phyloP scores from a whole-genome alignment of 37 sponge, comb jelly and placozoan species.

The Amphimedon queenslandica region DNA sequence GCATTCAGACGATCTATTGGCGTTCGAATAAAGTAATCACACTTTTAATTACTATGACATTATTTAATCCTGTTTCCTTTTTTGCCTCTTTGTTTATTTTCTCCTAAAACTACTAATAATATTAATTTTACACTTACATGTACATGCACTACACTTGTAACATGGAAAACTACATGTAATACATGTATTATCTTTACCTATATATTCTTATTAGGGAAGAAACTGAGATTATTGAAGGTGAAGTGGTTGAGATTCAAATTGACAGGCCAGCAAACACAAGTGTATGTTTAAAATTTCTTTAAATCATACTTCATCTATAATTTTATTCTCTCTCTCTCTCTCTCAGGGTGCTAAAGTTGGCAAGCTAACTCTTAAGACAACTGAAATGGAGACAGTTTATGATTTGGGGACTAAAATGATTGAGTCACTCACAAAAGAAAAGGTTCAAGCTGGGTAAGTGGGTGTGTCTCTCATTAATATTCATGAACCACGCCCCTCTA shows the following conservation, averaged over 20 bases:
- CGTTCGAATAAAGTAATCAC: constrained; percentile 87
- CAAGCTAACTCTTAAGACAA: constrained; percentile 95
- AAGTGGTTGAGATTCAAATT: constrained; percentile 95
- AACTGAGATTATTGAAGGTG: constrained; percentile 98
- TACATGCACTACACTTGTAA: neutral
- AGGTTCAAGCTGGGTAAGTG: constrained; percentile 89
- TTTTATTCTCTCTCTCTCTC: neutral
- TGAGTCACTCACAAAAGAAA: constrained; percentile 93
- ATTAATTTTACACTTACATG: neutral
- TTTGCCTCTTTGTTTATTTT: too few species aligned
- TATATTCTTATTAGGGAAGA: constrained; percentile 70
- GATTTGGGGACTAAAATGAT: constrained; percentile 98
- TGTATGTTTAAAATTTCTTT: constrained; percentile 52
- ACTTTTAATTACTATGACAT: neutral
- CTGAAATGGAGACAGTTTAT: constrained; percentile 98
- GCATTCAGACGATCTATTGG: constrained; percentile 95
- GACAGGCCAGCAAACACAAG: constrained; percentile 91
- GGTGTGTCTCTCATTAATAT: neutral
- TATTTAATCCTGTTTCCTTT: neutral
- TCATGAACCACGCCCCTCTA: neutral
- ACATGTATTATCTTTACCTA: too few species aligned
- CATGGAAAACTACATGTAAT: too few species aligned
- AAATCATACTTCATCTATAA: neutral
- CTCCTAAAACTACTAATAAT: neutral
- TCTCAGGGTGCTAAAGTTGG: constrained; percentile 88